Conservation (phyloP, 2,113 vertebrate species). For the Oenanthe melanoleuca region DNA sequence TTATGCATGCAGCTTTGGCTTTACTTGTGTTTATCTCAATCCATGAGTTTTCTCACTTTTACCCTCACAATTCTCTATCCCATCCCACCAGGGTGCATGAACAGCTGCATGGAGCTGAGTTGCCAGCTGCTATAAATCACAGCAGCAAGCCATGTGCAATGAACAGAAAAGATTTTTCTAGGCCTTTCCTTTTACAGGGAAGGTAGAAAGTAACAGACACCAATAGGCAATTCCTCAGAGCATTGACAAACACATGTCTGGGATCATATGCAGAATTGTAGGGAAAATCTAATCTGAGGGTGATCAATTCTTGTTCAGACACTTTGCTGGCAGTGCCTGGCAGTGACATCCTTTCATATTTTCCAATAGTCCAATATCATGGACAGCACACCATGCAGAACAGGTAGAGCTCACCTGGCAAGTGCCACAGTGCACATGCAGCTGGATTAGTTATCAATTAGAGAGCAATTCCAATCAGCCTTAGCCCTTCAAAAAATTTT, state of each 20-base stretch:
- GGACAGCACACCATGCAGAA: not conserved
- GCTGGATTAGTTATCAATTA: not conserved
- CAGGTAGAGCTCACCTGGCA: not conserved
- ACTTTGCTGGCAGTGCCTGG: not conserved
- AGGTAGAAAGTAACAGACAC: not conserved
- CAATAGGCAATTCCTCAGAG: not conserved
- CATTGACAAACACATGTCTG: accelerated
- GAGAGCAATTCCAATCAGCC: not conserved
- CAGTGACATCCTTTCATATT: not conserved
- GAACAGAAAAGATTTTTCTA: not conserved
- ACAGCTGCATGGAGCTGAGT: not conserved
- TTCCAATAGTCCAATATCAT: not conserved
- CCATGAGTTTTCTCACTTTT: not conserved
- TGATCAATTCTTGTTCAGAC: not conserved
- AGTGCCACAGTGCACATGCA: not conserved
- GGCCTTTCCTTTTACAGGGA: not conserved
- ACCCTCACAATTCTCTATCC: not conserved
- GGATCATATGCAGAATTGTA: not conserved
- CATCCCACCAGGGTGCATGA: not conserved
- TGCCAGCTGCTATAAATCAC: not conserved
- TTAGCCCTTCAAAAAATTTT: not conserved
- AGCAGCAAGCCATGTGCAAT: not conserved
- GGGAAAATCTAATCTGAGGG: not conserved
- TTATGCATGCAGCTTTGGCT: not conserved
- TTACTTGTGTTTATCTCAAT: not conserved